phyloP scores from a whole-genome alignment of 2,888 invertebrate species.

The Parthenolecanium corni region DNA sequence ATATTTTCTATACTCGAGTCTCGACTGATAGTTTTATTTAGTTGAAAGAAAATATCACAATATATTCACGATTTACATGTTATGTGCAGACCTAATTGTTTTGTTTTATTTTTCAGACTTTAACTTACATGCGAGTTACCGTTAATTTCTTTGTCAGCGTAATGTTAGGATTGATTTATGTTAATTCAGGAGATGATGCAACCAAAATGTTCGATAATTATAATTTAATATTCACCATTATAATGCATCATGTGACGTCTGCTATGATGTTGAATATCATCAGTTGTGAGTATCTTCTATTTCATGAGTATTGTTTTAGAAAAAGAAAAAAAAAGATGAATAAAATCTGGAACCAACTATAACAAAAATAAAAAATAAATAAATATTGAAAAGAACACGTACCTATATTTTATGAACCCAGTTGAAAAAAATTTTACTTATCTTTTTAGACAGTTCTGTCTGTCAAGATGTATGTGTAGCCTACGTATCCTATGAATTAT shows the following conservation, averaged over 20 bases:
- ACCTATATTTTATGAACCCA: too few relatives aligned
- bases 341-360: too few relatives aligned
- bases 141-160: constrained; percentile 64
- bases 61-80: not conserved
- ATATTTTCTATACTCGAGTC: too few relatives aligned
- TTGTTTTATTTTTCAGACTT: constrained; percentile 45
- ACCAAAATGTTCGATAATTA: constrained; percentile 69
- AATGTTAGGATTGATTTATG: constrained; percentile 64
- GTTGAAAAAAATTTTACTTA: too few relatives aligned
- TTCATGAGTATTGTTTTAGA: too few relatives aligned
- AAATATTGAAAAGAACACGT: too few relatives aligned
- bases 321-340: too few relatives aligned
- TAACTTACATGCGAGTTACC: constrained; percentile 61
- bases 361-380: too few relatives aligned
- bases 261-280: constrained; percentile 82
- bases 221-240: constrained; percentile 76
- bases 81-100: not conserved
- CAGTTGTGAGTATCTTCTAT: constrained; percentile 54
- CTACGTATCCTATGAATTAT: too few relatives aligned
- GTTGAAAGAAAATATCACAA: not conserved
- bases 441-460: too few relatives aligned
- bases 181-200: constrained; percentile 61
- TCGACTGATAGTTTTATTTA: not conserved
- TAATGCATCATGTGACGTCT: constrained; percentile 87
- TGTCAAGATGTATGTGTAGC: too few relatives aligned